Conservation (phyloP, 2,113 vertebrate species). For the Thunnus thynnus region DNA sequence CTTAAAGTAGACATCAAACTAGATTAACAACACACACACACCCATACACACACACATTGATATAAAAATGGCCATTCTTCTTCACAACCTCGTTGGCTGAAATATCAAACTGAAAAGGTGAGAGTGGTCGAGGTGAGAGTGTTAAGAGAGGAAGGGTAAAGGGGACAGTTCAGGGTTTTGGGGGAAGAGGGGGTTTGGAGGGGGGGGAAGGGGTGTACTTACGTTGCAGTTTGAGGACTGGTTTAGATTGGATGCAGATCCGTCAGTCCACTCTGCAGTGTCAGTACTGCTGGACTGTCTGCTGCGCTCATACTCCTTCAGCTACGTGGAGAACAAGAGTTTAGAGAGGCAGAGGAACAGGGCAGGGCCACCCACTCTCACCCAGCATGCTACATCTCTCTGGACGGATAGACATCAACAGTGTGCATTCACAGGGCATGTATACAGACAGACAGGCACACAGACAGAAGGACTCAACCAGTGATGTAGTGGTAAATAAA, state of each 20-base stretch:
- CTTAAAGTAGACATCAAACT: not conserved
- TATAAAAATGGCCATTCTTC: not conserved
- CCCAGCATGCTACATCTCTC: conserved; percentile 45
- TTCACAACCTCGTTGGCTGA: conserved; percentile 17
- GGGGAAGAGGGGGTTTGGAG: conserved; percentile 10
- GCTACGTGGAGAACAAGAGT: conserved; percentile 91
- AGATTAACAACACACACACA: conserved; percentile 6
- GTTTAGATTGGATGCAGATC: conserved; percentile 89
- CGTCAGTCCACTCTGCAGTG: conserved; percentile 92
- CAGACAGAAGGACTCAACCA: conserved; percentile 11
- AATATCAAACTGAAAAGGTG: conserved; percentile 46
- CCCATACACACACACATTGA: not conserved
- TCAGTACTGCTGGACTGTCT: conserved; percentile 90
- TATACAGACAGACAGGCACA: conserved; percentile 18
- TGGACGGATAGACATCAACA: conserved; percentile 18
- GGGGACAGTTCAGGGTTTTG: conserved; percentile 17
- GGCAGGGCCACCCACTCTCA: conserved; percentile 67
- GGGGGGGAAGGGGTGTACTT: conserved; percentile 83
- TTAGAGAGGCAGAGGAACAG: conserved; percentile 82
- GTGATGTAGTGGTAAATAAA: conserved; percentile 32
- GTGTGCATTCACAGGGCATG: conserved; percentile 42
- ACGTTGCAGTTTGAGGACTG: conserved; percentile 95
- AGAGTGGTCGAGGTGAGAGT: conserved; percentile 53
- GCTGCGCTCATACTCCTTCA: conserved; percentile 98
- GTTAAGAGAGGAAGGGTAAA: conserved; percentile 42